Conservation (phyloP, 1,140 invertebrate genomes). For the Atta cephalotes region DNA sequence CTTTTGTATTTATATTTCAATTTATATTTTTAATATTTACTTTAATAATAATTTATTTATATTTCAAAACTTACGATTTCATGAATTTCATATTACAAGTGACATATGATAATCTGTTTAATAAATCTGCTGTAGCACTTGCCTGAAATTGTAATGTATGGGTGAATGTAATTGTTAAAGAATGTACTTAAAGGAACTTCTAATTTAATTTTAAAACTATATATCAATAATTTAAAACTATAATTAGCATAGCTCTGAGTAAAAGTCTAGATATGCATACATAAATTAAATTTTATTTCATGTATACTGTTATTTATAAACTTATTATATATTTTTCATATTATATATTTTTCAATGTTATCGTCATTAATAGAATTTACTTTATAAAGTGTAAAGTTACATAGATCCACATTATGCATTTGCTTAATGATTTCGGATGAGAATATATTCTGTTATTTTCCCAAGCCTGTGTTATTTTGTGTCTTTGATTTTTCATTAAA, state of each 20-base stretch:
- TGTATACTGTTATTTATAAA: background rate
- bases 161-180: background rate
- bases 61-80: conserved; percentile 31
- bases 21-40: background rate
- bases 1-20: background rate
- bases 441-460: background rate
- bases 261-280: background rate
- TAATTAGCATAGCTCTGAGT: conserved; percentile 1
- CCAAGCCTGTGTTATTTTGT: background rate
- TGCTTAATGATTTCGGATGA: background rate
- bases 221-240: background rate
- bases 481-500: background rate
- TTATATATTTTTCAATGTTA: background rate
- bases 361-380: no score
- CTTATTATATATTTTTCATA: background rate
- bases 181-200: background rate
- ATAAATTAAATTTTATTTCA: background rate
- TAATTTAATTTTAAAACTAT: background rate
- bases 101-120: background rate
- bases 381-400: background rate
- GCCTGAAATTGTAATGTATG: background rate
- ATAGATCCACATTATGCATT: background rate
- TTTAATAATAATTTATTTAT: background rate
- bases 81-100: background rate
- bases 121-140: background rate